Conservation (phyloP, 2,113 vertebrate species). For the Cromileptes altivelis region DNA sequence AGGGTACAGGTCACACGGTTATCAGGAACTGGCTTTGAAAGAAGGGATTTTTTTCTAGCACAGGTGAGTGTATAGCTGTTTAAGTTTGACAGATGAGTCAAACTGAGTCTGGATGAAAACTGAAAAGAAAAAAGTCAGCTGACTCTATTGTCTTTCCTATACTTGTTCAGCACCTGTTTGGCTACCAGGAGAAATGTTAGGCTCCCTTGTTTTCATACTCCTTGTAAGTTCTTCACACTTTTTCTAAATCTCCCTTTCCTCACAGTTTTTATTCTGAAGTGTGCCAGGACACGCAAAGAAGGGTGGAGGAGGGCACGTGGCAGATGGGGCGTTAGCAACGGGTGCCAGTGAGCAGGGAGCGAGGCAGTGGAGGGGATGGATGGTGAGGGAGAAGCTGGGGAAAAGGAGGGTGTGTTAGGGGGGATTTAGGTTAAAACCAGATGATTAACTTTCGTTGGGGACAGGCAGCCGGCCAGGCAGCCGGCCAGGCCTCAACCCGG, state of each 20-base stretch:
- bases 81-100: constrained; percentile 3
- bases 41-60: neutral
- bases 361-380: constrained; percentile 9
- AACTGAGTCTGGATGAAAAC: neutral
- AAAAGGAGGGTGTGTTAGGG: constrained; percentile 20
- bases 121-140: neutral
- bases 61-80: neutral
- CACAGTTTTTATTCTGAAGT: constrained; percentile 16
- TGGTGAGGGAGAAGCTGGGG: constrained; percentile 17
- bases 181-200: neutral
- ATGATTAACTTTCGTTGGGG: constrained; percentile 84
- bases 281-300: constrained; percentile 13
- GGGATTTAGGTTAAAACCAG: constrained; percentile 81
- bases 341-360: constrained; percentile 40
- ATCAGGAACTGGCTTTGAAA: neutral
- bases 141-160: no score
- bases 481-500: constrained; percentile 53
- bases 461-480: constrained; percentile 53
- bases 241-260: neutral
- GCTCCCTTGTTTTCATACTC: neutral
- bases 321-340: constrained; percentile 74
- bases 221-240: neutral
- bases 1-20: neutral
- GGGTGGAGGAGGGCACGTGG: constrained; percentile 63
- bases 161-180: neutral